Evolutionary conservation across 2,797 vertebrate species (phyloP), one percentile per base, ranked within the genome.

Genomic region (Melanotaenia trifasciata): DNA sequence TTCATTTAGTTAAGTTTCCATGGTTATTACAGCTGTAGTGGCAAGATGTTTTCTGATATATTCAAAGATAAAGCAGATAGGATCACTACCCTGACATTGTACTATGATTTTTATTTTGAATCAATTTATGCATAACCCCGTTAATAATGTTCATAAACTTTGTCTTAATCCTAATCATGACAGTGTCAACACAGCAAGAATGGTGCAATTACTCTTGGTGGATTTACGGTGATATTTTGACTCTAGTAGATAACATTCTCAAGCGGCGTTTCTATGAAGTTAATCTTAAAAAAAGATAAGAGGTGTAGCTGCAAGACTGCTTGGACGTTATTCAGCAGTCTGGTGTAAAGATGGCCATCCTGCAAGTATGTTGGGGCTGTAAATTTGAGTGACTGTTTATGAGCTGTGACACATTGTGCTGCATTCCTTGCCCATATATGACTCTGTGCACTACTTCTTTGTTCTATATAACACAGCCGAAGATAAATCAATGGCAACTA

Each of bases 381-480:
- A 94, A 95, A 94, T 94, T 91, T 89, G 87, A 90, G 89, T 90
- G 89, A 72, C 50, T 95, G 93, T 93, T 92, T 92, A 83, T 90
- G 86, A 92, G 84, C 84, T 85, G 83, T 79, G 84, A 89, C 68
- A 76, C 70, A 79, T 89, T 89, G 89, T 86, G 70, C 89, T 84
- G 64, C 89, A 89, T 90, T 95, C 93, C 90, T 93, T 96, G 90
- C 87, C 95, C 91, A 90, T 96, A 96, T 96, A 95, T 89, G 94
- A 92, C 90, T 74, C 67, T 60, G 16, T 90, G 90, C 83, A 88
- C 94, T 93, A 93, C 89, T 85, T 87, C 91, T 94, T 94, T 90
- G 91, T 72, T 95, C 90, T 81, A 70, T 95, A 95, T 94, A 94
- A 94, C 89, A 93, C 92, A 90, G 65, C 80, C 75, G 81, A 92